These are phyloP conservation scores for Drosophila anceps DNA, from an alignment of 2,888 invertebrate genomes.

Conservation along the genomic window DNA sequence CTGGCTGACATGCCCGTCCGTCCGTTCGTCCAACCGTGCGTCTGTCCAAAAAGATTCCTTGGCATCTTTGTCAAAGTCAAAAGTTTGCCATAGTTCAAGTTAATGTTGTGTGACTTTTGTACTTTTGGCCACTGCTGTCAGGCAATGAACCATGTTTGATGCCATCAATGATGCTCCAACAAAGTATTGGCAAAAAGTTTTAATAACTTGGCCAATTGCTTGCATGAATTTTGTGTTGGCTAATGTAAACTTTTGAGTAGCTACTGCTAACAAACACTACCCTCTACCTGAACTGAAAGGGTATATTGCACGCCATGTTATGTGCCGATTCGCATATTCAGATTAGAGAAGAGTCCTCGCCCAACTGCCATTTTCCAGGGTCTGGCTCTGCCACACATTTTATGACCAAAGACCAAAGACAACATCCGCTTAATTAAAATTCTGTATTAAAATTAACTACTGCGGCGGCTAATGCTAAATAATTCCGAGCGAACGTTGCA, in stretches of 20 bases:
- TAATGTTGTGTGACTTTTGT: constrained; percentile 81
- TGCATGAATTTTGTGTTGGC: constrained; percentile 32
- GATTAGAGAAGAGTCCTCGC: background rate
- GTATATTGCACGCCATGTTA: background rate
- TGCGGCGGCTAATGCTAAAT: constrained; percentile 65
- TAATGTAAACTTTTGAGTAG: constrained; percentile 36
- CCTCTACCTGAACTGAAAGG: background rate
- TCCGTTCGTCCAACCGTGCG: constrained; percentile 10
- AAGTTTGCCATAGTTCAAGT: constrained; percentile 80
- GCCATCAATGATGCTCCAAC: constrained; percentile 53
- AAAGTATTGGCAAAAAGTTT: constrained; percentile 61
- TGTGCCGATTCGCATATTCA: background rate
- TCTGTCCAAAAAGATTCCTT: constrained; percentile 46
- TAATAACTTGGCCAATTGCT: constrained; percentile 74
- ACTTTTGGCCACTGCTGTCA: constrained; percentile 45
- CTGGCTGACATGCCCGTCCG: constrained; percentile 23
- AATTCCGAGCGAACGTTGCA: constrained; percentile 35
- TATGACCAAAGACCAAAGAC: constrained; percentile 12
- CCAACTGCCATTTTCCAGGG: background rate
- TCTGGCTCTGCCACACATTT: constrained; percentile 8
- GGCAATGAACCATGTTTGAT: constrained; percentile 70
- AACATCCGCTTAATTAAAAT: constrained; percentile 69
- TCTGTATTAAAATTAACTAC: constrained; percentile 67
- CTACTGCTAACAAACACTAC: constrained; percentile 5
- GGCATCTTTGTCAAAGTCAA: constrained; percentile 73